These are phyloP conservation scores for Amphilophus citrinellus DNA, from an alignment of 2,113 vertebrate species.

Conservation along the genomic window DNA sequence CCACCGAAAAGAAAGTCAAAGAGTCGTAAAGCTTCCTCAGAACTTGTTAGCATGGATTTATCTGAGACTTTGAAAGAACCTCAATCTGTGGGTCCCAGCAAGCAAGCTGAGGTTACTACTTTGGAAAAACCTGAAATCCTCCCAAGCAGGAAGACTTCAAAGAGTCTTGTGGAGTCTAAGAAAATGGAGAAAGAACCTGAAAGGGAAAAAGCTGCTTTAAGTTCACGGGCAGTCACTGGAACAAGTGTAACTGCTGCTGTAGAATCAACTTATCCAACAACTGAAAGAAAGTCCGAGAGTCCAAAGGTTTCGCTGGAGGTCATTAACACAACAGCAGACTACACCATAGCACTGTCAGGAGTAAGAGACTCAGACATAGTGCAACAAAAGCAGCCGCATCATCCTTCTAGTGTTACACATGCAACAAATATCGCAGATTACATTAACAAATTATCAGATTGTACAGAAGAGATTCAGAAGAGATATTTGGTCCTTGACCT, in stretches of 20 bases:
- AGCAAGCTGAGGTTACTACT: too few species aligned
- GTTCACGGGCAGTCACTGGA: rapidly evolving
- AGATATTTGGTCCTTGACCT: constrained; percentile 67
- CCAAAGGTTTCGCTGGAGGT: neutral
- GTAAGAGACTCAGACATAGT: neutral
- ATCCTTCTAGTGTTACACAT: neutral
- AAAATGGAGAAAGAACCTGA: too few species aligned
- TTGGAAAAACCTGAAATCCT: too few species aligned
- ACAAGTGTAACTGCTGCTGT: neutral
- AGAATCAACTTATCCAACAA: neutral
- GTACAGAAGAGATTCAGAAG: constrained; percentile 41
- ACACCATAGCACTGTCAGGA: neutral
- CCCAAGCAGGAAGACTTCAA: too few species aligned
- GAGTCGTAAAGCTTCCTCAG: too few species aligned
- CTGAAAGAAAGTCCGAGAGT: too few species aligned
- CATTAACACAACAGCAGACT: neutral
- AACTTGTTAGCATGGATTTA: too few species aligned
- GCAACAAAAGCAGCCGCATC: neutral
- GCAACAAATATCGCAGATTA: constrained; percentile 12
- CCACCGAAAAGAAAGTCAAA: too few species aligned
- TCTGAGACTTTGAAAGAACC: too few species aligned
- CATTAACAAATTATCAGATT: constrained; percentile 25
- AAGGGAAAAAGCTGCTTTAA: neutral
- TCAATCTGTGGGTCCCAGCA: too few species aligned
- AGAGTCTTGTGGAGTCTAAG: too few species aligned